Base-by-base conservation (phyloP, 2,888 invertebrate genomes). In the Xanthorhoe designata region DNA sequence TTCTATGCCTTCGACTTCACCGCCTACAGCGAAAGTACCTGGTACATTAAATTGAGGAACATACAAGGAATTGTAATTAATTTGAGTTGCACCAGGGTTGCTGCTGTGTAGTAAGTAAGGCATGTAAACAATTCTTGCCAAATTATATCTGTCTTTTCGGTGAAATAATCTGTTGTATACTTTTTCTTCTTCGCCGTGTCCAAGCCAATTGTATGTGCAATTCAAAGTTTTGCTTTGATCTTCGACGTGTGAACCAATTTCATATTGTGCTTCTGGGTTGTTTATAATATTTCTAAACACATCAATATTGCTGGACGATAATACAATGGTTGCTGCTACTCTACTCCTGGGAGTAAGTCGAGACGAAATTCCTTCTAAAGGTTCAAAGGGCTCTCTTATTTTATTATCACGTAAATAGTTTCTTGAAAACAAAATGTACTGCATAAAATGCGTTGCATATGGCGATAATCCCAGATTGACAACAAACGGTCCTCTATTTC, bases 211-310 rank as follows among this genome's bases (percentile, higher is more conserved):
- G 83, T 95, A 97, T 0, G 98, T 97, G 75, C 98, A 99, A 83
- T 99, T 98, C n/a, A 99, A 96, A 17, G 95, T 93, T 91, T 97
- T 97, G 79, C 98, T 98, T 83, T 99, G 99, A 84, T 99, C 98
- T 80, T 97, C 96, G 17, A 99, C 94, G 80, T 99, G 99, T 0
- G 99, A 98, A 0, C 98, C 98, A 54, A 99, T 96, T 92, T 99
- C 99, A 84, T 98, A 99, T 61, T 95, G 95, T 0, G 99, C 98
- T 71, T 96, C 96, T 1, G 96, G 96, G 88, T 99, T 99, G 66
- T 97, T 96, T 47, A 99, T 95, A 67, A 98, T 97, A 87, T 99
- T 99, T 66, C 99, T 94, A 77, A 95, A 98, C 1, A 99, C 95
- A 52, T 96, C 95, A 0, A 99, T 96, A 83, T 99, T 99, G 81